Evolutionary conservation across 1,140 invertebrate genomes (phyloP).

Genomic region (Lasioglossum baleicum): DNA sequence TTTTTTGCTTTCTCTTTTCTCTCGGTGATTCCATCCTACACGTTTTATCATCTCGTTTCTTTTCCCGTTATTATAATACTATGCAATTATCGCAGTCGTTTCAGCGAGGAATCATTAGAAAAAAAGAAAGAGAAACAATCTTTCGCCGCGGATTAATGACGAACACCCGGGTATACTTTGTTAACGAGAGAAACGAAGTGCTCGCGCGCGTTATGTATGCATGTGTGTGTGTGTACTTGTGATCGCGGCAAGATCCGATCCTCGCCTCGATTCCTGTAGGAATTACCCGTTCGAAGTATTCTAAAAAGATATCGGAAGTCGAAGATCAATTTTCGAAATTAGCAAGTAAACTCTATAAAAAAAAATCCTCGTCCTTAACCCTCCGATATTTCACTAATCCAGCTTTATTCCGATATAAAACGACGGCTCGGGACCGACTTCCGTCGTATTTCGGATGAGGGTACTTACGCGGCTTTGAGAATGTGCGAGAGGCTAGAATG

Average conservation of each 20-base stretch:
- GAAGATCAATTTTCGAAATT: too few species aligned
- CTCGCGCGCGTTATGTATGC: background rate
- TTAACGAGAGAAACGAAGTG: conserved; percentile 38
- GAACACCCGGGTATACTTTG: conserved; percentile 32
- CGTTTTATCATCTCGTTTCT: conserved; percentile 24
- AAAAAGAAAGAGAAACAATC: conserved; percentile 40
- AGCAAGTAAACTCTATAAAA: too few species aligned
- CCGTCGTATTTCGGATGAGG: too few species aligned
- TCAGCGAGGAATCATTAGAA: conserved; percentile 56
- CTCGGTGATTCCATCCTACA: conserved; percentile 12
- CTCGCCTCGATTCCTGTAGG: background rate
- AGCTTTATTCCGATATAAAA: too few species aligned
- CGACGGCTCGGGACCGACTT: too few species aligned
- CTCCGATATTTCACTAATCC: too few species aligned
- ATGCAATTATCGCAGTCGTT: conserved; percentile 60
- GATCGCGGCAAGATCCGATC: background rate
- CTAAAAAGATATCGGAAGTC: too few species aligned
- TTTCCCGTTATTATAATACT: conserved; percentile 51
- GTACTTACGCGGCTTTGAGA: too few species aligned
- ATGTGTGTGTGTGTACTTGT: too few species aligned
- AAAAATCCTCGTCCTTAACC: too few species aligned
- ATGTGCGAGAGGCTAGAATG: too few species aligned
- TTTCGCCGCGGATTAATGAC: conserved; percentile 38
- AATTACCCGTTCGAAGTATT: too few species aligned
- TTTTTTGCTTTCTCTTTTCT: background rate